These are phyloP conservation scores for Neogobius melanostomus DNA, from an alignment of 2,113 vertebrate species.

Conservation along the genomic window DNA sequence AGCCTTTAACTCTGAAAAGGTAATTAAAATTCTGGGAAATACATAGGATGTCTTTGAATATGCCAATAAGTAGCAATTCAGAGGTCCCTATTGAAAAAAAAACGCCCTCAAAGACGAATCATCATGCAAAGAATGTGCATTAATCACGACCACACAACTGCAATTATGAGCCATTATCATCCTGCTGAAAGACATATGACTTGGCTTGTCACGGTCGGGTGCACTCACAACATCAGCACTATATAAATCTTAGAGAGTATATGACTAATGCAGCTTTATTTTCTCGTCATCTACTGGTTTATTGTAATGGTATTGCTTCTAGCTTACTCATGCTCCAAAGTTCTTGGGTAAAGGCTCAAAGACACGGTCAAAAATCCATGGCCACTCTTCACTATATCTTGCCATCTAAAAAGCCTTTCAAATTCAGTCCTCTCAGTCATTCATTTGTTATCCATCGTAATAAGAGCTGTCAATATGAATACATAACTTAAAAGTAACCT, in stretches of 20 bases:
- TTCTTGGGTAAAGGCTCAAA: neutral
- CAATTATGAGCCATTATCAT: constrained; percentile 50
- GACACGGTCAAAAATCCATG: neutral
- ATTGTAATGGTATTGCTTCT: too few species aligned
- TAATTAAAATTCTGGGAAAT: constrained; percentile 8
- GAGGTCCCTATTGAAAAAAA: constrained; percentile 18
- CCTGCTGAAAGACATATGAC: constrained; percentile 44
- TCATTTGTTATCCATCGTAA: too few species aligned
- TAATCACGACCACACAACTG: constrained; percentile 40
- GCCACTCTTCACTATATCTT: too few species aligned
- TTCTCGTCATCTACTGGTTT: neutral
- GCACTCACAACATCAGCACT: constrained; percentile 36
- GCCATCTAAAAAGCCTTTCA: too few species aligned
- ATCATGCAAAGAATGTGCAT: constrained; percentile 38
- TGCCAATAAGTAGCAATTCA: constrained; percentile 5
- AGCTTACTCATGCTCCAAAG: neutral
- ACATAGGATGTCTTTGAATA: neutral
- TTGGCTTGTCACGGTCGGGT: constrained; percentile 43
- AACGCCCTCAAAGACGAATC: constrained; percentile 19
- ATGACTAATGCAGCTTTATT: constrained; percentile 13
- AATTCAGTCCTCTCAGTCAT: too few species aligned
- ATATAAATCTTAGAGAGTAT: constrained; percentile 18
- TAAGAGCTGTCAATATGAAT: too few species aligned
- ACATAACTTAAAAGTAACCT: too few species aligned
- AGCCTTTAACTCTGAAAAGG: neutral